A percentile compares a stretch with the other conserved stretches of the same genome.
These are phyloP conservation scores for Monodelphis domestica DNA, from an alignment of 2,797 vertebrate genomes.

Conservation along the genomic window DNA sequence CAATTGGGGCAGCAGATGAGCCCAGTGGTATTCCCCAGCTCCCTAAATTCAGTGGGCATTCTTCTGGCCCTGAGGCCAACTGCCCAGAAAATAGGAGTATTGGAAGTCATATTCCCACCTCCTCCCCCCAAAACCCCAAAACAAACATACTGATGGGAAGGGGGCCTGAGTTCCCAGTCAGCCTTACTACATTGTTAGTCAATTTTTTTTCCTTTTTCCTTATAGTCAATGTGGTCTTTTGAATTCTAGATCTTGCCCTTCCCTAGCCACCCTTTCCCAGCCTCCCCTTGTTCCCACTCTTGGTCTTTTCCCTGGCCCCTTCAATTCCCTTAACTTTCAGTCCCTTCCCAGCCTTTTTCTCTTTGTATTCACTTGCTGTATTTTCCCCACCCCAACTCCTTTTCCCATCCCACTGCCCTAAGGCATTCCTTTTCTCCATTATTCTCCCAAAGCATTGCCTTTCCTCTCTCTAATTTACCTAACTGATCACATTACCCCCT, in stretches of 20 bases:
- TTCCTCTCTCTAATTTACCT: not conserved
- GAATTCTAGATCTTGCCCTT: not conserved
- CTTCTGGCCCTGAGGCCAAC: not conserved
- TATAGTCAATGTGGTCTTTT: not conserved
- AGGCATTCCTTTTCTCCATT: not conserved
- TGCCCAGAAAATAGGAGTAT: not conserved
- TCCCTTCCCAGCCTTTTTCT: not conserved
- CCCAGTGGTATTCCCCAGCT: not conserved
- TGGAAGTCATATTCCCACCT: not conserved
- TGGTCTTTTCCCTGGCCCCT: not conserved
- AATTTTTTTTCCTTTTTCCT: not conserved
- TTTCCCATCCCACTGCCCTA: not conserved
- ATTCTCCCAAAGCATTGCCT: not conserved
- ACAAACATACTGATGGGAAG: not conserved
- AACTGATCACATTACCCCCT: not conserved
- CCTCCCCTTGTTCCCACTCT: not conserved
- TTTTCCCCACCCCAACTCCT: not conserved
- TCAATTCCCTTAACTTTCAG: not conserved
- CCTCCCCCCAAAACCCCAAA: no score
- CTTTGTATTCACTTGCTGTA: not conserved
- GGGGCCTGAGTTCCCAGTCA: not conserved
- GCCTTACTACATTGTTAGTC: not conserved
- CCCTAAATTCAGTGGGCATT: not conserved
- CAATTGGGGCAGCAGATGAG: fast-evolving
- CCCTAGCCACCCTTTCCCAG: not conserved